Percentiles rank a stretch among this genome's conserved stretches.
These are phyloP conservation scores for Pygoscelis antarcticus DNA, from an alignment of 2,113 vertebrate species.

Conservation along the genomic window DNA sequence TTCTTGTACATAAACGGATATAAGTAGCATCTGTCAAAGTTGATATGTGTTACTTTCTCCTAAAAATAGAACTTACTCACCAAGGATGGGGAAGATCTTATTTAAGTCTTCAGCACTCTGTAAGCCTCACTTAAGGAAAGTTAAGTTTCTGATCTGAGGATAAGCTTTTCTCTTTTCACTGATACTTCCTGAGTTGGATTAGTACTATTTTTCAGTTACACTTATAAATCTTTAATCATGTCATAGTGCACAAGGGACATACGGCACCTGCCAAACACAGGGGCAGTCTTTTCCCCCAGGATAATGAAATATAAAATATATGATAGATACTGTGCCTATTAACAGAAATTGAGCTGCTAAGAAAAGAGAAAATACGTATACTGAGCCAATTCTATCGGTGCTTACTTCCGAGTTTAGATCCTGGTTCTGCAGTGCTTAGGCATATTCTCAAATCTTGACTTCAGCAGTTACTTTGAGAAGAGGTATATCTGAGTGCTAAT, in stretches of 20 bases:
- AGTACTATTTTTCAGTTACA: not conserved
- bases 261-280: not conserved
- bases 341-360: not conserved
- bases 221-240: not conserved
- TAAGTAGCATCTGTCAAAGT: not conserved
- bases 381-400: not conserved
- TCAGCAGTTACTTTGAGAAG: not conserved
- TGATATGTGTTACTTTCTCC: not conserved
- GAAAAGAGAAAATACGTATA: not conserved
- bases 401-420: not conserved
- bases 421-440: not conserved
- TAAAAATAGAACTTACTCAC: not conserved
- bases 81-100: not conserved
- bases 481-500: not conserved
- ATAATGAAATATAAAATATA: not conserved
- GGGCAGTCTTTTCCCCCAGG: not conserved
- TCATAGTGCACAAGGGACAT: not conserved
- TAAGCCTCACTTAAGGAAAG: not conserved
- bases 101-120: not conserved
- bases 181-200: not conserved
- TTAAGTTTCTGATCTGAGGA: not conserved
- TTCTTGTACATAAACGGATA: not conserved
- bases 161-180: conserved; percentile 8
- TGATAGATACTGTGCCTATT: not conserved
- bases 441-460: not conserved